A percentile compares a stretch with the other conserved stretches of the same genome.
Evolutionary conservation across 1,140 invertebrate species (phyloP).

Genomic region (Heterodera schachtii): DNA sequence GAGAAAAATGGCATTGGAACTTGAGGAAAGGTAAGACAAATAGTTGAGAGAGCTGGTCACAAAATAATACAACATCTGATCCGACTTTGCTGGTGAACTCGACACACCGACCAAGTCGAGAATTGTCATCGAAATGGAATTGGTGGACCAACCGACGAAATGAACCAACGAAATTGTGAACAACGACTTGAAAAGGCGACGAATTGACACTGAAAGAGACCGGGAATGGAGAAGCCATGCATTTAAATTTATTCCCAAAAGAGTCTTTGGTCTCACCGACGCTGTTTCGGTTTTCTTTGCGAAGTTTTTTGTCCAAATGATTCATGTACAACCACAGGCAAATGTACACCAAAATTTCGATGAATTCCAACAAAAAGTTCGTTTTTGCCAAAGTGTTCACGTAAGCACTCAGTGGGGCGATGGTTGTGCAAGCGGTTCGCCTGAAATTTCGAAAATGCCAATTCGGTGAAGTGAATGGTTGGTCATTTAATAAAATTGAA

Average conservation of each 20-base stretch:
- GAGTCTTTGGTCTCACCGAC: not conserved
- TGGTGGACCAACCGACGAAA: constrained; percentile 27
- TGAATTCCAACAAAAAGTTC: constrained; percentile 5
- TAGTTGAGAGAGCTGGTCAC: constrained; percentile 11
- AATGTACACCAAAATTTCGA: constrained; percentile 11
- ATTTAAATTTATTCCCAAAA: too few species aligned
- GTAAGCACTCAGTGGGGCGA: not conserved
- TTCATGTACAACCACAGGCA: not conserved
- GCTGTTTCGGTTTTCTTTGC: not conserved
- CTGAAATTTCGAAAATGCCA: not conserved
- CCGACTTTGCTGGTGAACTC: not conserved
- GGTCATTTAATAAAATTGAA: too few species aligned
- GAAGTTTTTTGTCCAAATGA: constrained; percentile 4
- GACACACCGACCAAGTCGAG: constrained; percentile 6
- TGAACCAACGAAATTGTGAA: constrained; percentile 20
- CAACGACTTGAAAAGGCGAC: constrained; percentile 23
- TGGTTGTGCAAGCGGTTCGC: not conserved
- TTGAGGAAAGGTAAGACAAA: constrained; percentile 14
- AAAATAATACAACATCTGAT: constrained; percentile 12
- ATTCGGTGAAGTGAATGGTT: not conserved
- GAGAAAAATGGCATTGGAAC: constrained; percentile 24
- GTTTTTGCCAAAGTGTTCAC: not conserved
- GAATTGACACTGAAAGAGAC: not conserved
- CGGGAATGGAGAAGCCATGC: not conserved
- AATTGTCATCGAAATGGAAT: constrained; percentile 11